Base-by-base conservation (phyloP, 2,888 invertebrate genomes). In the Ptycholaimellus sp. region DNA sequence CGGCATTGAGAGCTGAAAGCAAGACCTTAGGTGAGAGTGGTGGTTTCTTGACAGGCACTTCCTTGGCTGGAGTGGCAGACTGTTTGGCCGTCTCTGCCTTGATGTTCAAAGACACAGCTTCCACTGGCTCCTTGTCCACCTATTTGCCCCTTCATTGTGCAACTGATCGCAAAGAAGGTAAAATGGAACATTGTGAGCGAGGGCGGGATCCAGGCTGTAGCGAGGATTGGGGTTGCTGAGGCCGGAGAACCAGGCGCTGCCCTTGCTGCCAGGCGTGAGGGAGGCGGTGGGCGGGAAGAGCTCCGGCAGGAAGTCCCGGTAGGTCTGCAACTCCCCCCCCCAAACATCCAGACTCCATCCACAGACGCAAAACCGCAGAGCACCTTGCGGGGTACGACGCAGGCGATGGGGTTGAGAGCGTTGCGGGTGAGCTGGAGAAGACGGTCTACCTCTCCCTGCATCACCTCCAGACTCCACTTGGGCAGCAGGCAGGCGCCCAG, bases 361-460 rank as follows among this genome's bases (percentile, higher is more conserved):
- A 23, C 22, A 19, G 25, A 29, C 22, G 13, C 32, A 19, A 11
- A 27, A 18, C 23, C 3, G 13, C 7, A 16, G 38, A 54, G 46
- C 52, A 81, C 80, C 70, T 81, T 80, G 53, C 83, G 67, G 11
- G 82, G 82, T 47, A 83, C 82, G 63, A 83, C 81, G 62, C 85
- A 90, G 66, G 81, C 82, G 44, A 85, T 74, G 16, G 87, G 85
- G 53, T 83, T 73, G 30, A 90, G 78, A 45, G 76, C 72, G 39
- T 73, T 71, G 38, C 80, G 74, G 3, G 81, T 75, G 39, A 90
- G 66, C 54, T 87, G 78, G 38, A 87, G 65, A 33, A 90, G 69
- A 45, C 85, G 66, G 62, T 85, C 82, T 3, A 90, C 87, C 63
- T 90, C 90, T 1, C 83, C 85, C 49, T 80, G 77, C 87, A 90